phyloP scores from a whole-genome alignment of 1,140 invertebrate species.

The Steinernema khuongi region DNA sequence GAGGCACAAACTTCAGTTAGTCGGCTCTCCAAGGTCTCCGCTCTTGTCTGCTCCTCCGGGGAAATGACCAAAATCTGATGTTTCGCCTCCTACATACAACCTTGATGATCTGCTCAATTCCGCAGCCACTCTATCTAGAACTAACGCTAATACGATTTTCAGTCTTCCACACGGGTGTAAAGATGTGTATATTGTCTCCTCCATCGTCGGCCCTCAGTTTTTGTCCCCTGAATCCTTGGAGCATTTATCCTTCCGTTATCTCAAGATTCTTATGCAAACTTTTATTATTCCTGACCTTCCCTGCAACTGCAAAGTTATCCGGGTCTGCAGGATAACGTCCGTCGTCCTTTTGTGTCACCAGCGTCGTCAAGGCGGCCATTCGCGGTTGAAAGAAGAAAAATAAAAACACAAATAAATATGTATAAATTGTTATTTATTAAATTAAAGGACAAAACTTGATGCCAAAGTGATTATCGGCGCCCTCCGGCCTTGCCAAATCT shows the following conservation, averaged over 20 bases:
- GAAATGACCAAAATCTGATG: constrained; percentile 35
- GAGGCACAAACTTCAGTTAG: constrained; percentile 26
- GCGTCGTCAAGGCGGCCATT: not conserved
- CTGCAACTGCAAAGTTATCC: not conserved
- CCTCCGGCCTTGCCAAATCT: constrained; percentile 33
- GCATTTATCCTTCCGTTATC: not conserved
- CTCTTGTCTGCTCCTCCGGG: not conserved
- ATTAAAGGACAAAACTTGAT: not conserved
- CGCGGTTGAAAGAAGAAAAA: too few relatives aligned
- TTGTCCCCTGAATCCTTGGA: too few relatives aligned
- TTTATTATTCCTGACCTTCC: constrained; percentile 7
- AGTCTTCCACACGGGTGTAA: not conserved
- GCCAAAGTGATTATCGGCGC: not conserved
- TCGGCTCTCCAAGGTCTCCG: constrained; percentile 25
- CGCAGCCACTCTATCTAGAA: constrained; percentile 13
- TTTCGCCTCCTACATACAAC: not conserved
- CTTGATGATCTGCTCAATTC: constrained; percentile 25
- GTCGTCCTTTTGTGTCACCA: not conserved
- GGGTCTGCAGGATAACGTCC: not conserved
- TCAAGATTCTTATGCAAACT: not conserved
- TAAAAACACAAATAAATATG: too few relatives aligned
- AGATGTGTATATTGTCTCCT: constrained; percentile 11
- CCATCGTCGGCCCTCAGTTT: not conserved
- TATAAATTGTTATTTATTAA: too few relatives aligned
- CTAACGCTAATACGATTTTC: not conserved